Conservation (phyloP, 2,888 invertebrate species). For the Mayetiola destructor region DNA sequence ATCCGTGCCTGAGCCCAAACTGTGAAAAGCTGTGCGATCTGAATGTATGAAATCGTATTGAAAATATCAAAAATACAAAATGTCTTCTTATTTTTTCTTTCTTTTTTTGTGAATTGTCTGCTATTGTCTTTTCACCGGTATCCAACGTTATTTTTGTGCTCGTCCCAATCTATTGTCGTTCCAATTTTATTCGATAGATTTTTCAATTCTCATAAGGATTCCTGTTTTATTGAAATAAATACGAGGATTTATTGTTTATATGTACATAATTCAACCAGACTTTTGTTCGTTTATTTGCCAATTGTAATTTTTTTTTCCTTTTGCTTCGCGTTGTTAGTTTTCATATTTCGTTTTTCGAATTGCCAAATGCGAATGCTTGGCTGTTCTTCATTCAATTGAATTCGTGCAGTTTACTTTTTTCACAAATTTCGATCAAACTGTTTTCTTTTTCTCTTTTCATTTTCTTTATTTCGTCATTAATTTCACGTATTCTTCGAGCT, state of each 20-base stretch:
- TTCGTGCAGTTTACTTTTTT: too few species aligned
- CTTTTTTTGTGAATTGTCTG: background rate
- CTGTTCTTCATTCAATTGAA: too few species aligned
- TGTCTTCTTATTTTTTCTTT: background rate
- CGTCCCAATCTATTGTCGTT: background rate
- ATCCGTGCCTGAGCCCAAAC: too few species aligned
- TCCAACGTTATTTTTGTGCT: background rate
- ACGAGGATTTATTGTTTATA: conserved; percentile 7
- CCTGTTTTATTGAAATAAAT: conserved; percentile 9
- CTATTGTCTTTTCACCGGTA: background rate
- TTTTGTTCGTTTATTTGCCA: background rate
- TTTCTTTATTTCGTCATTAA: too few species aligned
- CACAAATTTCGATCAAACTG: too few species aligned
- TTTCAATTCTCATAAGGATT: conserved; percentile 5
- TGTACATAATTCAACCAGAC: too few species aligned
- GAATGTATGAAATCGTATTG: too few species aligned
- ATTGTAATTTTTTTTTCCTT: background rate
- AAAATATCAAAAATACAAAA: too few species aligned
- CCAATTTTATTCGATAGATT: conserved; percentile 4
- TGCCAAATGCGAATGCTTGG: background rate
- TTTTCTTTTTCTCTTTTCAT: too few species aligned
- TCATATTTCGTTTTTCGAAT: background rate
- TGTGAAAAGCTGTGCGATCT: too few species aligned
- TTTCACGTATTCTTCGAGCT: too few species aligned
- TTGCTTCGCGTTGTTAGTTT: background rate